Base-by-base conservation (phyloP, 1,140 invertebrate species). In the Drosophila varians region DNA sequence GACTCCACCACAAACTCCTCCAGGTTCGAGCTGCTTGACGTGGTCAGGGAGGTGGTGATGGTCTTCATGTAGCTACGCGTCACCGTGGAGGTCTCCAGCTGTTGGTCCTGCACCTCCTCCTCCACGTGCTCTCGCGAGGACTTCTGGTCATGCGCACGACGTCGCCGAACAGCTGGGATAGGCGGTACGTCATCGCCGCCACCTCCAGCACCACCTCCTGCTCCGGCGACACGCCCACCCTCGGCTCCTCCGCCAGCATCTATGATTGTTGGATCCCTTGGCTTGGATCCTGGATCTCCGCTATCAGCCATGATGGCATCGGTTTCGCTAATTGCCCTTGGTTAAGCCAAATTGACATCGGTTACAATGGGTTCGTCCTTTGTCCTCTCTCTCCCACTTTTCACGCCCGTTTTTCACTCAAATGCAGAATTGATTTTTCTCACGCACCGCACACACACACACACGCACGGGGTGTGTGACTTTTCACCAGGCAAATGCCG, bases 231-330 rank as follows among this genome's bases (percentile, higher is more conserved):
- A n/a, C n/a, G 53, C 7, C n/a, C 62, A 7, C n/a, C n/a, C 16
- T 18, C 49, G 16, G 23, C 56, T 47, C 36, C 43, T 12, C 42
- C 47, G 25, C 26, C 49, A 42, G 68, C 62, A 80, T 77, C 64
- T 84, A 74, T 60, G 73, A 60, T 73, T 69, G 77, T 76, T 66
- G 89, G 89, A 78, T 90, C 89, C 70, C 74, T 78, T 43, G 80
- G 83, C 62, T 76, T 82, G 65, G 60, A 64, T 64, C 84, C 82
- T 77, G 84, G 72, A 71, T 82, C 77, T 77, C 73, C 73, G 52
- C 71, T 90, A 84, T 90, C 89, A 48, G 82, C 82, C 89, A 90
- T 90, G 73, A 87, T 87, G 72, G 86, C 87, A 90, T 90, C 58
- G 82, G 72, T 78, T 89, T 65, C 64, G 21, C 74, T 52, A 66